Evolutionary conservation across 2,113 vertebrate species (phyloP).

Genomic region (Apteryx owenii): DNA sequence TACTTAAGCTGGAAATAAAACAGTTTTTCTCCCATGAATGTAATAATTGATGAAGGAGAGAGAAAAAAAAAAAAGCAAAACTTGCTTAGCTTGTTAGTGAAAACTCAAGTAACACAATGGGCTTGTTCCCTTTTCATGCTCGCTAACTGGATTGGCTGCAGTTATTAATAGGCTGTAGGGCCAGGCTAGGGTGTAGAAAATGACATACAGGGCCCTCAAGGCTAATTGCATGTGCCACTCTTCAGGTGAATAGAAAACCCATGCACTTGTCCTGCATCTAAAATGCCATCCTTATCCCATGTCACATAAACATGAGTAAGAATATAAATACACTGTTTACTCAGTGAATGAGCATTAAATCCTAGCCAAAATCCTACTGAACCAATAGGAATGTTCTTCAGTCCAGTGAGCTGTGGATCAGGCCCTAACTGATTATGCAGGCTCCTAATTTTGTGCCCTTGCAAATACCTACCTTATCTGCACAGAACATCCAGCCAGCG

Average conservation of each 20-base stretch:
- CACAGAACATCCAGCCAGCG: rapidly evolving
- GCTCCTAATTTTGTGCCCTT: not conserved
- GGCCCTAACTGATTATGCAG: not conserved
- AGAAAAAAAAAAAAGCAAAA: not conserved
- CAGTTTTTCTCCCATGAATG: not conserved
- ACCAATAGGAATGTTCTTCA: not conserved
- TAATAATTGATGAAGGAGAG: not conserved
- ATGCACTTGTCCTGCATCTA: not conserved
- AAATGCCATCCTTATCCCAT: not conserved
- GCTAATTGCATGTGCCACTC: not conserved
- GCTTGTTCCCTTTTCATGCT: not conserved
- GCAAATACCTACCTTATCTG: not conserved
- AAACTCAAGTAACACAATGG: not conserved
- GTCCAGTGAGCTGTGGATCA: not conserved
- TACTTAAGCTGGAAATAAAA: not conserved
- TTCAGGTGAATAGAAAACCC: not conserved
- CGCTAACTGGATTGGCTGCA: not conserved
- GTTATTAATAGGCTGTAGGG: not conserved
- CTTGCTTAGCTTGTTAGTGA: not conserved
- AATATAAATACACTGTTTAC: not conserved
- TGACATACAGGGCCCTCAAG: not conserved
- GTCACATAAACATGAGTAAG: not conserved
- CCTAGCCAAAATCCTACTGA: not conserved
- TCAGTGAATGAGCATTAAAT: not conserved
- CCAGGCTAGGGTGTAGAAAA: not conserved